Evolutionary conservation across 2,888 invertebrate species (phyloP).

Genomic region (Dolichopus griseipennis): DNA sequence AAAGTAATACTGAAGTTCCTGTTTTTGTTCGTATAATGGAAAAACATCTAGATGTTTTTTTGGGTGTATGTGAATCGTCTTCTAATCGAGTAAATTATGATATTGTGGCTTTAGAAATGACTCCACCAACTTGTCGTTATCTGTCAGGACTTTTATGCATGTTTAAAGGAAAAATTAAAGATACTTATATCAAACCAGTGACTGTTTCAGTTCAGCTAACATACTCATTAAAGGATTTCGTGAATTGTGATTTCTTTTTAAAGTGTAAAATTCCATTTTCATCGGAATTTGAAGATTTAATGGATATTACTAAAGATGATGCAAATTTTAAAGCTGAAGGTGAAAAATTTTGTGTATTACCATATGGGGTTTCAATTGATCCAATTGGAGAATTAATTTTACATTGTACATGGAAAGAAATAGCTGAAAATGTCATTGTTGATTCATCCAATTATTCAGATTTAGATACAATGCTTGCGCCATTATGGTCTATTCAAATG

Average conservation of each 20-base stretch:
- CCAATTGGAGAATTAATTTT: constrained; percentile 69
- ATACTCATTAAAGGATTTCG: constrained; percentile 47
- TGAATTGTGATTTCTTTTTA: constrained; percentile 30
- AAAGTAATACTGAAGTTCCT: constrained; percentile 72
- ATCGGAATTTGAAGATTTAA: constrained; percentile 20
- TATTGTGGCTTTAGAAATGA: constrained; percentile 74
- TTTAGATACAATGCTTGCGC: constrained; percentile 71
- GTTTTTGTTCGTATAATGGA: constrained; percentile 84
- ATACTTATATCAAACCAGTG: constrained; percentile 50
- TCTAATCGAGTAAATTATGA: constrained; percentile 77
- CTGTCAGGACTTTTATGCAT: constrained; percentile 73
- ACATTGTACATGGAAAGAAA: constrained; percentile 76
- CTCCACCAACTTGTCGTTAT: constrained; percentile 73
- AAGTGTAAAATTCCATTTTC: constrained; percentile 27
- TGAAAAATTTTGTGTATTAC: constrained; percentile 63
- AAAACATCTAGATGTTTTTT: constrained; percentile 60
- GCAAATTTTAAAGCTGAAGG: constrained; percentile 53
- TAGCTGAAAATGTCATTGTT: constrained; percentile 75
- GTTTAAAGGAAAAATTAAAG: constrained; percentile 83
- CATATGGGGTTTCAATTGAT: constrained; percentile 77
- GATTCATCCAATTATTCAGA: constrained; percentile 84
- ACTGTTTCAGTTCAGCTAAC: constrained; percentile 60
- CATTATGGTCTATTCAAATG: constrained; percentile 65
- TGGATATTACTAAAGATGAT: constrained; percentile 24
- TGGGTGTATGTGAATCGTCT: constrained; percentile 71